Base-by-base conservation (phyloP, 2,113 vertebrate genomes). In the Uria aalge region DNA sequence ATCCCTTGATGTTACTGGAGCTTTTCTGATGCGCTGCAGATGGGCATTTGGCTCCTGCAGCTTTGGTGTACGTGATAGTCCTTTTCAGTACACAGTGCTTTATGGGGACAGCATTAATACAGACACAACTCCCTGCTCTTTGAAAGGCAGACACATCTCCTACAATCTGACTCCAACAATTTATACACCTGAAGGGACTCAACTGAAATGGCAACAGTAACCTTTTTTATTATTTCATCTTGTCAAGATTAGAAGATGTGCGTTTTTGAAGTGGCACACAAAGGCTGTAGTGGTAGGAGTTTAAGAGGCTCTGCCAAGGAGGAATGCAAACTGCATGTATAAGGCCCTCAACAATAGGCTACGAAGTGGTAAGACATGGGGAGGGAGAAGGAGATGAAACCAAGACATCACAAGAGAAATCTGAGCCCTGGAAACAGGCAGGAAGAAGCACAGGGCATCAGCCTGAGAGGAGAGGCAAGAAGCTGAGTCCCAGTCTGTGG, bases 241-340 rank as follows among this genome's bases (percentile, higher is more conserved):
- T 79, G 53, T 72, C 56, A 91, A 84, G 77, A 91, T 30, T 41
- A 91, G 80, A 67, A 90, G 56, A 38, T 55, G 18, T 56, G 60
- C 38, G 12, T 78, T 93, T 82, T 55, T 83, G 38, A 94, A 90
- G 94, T 38, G 75, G 47, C 34, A 73, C 60, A 88, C 52, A 73
- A 86, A 81, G 55, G 67, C 85, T 90, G 56, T 57, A 84, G 45
- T 17, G 62, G 80, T 48, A 57, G 66, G 72, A 91, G 79, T 71
- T 75, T 81, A 55, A 83, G 83, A 89, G 66, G 62, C 64, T 92
- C 79, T 96, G 64, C 90, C 90, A 94, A 88, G 60, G 36, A 92
- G 88, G 79, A 84, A 93, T 9, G 30, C 72, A 78, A 89, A 67
- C 76, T 45, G 75, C 29, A 21, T 30, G 48, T 94, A 74, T 78